phyloP scores from a whole-genome alignment of 2,797 vertebrate species.

The Cyclura pinguis region DNA sequence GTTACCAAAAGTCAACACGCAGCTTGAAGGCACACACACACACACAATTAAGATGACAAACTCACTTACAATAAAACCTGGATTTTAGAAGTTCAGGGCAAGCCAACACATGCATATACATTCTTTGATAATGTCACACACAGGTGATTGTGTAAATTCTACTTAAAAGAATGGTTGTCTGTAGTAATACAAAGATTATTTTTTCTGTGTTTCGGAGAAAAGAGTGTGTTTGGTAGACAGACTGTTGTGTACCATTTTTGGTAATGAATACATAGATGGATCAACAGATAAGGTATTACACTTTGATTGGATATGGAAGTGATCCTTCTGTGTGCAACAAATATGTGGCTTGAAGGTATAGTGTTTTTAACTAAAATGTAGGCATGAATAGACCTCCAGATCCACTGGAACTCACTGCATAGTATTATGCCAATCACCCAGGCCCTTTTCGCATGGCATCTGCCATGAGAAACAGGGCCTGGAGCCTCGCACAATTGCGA shows the following conservation, averaged over 20 bases:
- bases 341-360: background rate
- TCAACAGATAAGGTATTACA: background rate
- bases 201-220: background rate
- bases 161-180: background rate
- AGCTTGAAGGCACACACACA: no score
- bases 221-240: background rate
- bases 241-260: background rate
- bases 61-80: background rate
- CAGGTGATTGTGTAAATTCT: background rate
- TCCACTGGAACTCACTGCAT: no score
- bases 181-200: background rate
- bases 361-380: no score
- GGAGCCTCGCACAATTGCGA: no score
- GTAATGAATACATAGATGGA: background rate
- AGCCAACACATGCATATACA: background rate
- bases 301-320: background rate
- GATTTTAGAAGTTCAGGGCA: background rate
- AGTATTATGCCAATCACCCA: no score
- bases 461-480: no score
- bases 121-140: background rate
- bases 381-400: no score
- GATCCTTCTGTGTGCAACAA: background rate
- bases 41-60: no score
- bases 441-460: no score
- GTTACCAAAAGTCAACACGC: no score